Base-by-base conservation (phyloP, 2,113 vertebrate species). In the Aldabrachelys gigantea region DNA sequence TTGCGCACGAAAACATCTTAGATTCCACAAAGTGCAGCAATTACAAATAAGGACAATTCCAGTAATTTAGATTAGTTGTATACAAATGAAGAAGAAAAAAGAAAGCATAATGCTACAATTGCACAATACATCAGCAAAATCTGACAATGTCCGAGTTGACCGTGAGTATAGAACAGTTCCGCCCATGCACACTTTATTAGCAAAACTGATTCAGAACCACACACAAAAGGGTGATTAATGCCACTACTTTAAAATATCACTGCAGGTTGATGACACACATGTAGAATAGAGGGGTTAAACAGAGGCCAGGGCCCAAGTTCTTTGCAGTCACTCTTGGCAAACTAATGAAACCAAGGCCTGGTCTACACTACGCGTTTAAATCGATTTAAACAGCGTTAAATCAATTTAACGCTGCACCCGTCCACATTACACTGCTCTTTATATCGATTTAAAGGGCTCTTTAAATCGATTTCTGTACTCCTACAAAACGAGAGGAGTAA, bases 141-240 rank as follows among this genome's bases (percentile, higher is more conserved):
- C 88, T 87, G 56, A 16, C 49, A 80, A 76, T 49, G 25, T 17
- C 1, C 3, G 52, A 65, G 54, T 65, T 17, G 5, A 10, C 47
- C 85, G 29, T 81, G 84, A 31, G 13, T 84, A 79, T 84, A 93
- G 62, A 90, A 92, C 92, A 81, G 11, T 4, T 21, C 50, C 22
- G 31, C 35, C 93, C 22, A 88, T 14, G 57, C 62, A 65, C 8
- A 62, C 50, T 96, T 95, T 93, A 80, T 82, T 89, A 82, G 12
- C 85, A 14, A 47, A 91, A 19, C 25, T 85, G n/a, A 81, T 84
- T 96, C 85, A 62, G n/a, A 41, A 93, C 94, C 17, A 89, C 94
- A 59, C 38, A 87, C 35, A 54, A 87, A 89, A 89, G 54, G 85
- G 81, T 72, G 76, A 80, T 75, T 57, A 94, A 0, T 82, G 81